These are phyloP conservation scores for Cephalopterus ornatus DNA, from an alignment of 2,113 vertebrate species.

Conservation along the genomic window DNA sequence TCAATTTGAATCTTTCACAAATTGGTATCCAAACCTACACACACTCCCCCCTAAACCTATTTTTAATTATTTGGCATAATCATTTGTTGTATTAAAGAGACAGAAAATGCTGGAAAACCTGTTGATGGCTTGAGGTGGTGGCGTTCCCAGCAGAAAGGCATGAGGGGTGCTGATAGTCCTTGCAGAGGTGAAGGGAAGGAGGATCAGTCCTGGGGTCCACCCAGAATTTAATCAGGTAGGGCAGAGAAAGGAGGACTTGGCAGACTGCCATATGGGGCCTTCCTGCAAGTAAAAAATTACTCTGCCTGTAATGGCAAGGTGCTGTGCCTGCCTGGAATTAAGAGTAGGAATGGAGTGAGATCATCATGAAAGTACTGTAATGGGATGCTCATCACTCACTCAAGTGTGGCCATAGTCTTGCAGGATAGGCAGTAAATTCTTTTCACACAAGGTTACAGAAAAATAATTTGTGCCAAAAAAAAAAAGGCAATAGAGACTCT, in stretches of 20 bases:
- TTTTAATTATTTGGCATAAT: not conserved
- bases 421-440: not conserved
- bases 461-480: not conserved
- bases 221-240: not conserved
- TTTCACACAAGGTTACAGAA: not conserved
- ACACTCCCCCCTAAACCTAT: not conserved
- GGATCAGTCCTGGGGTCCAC: not conserved
- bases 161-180: not conserved
- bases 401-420: not conserved
- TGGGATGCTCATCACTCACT: not conserved
- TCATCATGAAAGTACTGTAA: not conserved
- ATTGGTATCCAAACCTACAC: not conserved
- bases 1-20: not conserved
- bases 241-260: not conserved
- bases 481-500: rapidly evolving
- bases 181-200: not conserved
- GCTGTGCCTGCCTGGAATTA: not conserved
- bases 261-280: not conserved
- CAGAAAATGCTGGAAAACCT: not conserved
- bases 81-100: not conserved
- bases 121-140: not conserved
- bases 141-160: not conserved
- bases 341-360: not conserved
- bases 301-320: not conserved
- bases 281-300: not conserved